These are phyloP conservation scores for Agrilus cyanescens DNA, from an alignment of 2,888 invertebrate species.

Conservation along the genomic window DNA sequence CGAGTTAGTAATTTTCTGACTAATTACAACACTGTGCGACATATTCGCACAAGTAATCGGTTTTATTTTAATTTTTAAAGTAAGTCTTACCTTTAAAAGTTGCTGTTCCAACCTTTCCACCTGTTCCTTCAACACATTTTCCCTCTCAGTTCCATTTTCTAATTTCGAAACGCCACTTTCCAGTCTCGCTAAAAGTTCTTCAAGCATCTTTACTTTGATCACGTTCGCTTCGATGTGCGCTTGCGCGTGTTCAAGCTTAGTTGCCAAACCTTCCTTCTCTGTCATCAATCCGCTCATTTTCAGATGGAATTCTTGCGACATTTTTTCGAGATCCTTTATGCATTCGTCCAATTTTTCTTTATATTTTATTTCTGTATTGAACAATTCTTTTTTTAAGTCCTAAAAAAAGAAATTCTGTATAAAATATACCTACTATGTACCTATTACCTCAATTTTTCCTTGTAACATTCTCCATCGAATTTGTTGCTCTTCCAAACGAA, in stretches of 20 bases:
- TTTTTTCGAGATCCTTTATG: conserved; percentile 31
- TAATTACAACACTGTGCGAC: too few relatives aligned
- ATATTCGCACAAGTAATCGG: not conserved
- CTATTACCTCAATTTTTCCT: conserved; percentile 15
- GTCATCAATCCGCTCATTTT: conserved; percentile 28
- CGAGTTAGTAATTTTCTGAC: too few relatives aligned
- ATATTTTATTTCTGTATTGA: conserved; percentile 8
- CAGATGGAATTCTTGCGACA: conserved; percentile 34
- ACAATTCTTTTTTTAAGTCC: conserved; percentile 18
- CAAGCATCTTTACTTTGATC: conserved; percentile 32
- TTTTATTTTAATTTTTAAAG: not conserved
- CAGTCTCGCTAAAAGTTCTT: conserved; percentile 33
- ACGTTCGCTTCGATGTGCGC: conserved; percentile 16
- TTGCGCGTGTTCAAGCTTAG: conserved; percentile 18
- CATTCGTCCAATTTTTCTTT: conserved; percentile 22
- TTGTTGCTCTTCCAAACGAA: conserved; percentile 10
- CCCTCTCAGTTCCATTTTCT: conserved; percentile 35
- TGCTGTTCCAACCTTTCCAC: conserved; percentile 30
- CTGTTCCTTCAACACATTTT: conserved; percentile 26
- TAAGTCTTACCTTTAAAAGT: conserved; percentile 17
- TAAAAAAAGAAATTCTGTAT: conserved; percentile 7
- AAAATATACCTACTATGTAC: conserved; percentile 15
- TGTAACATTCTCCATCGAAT: conserved; percentile 9
- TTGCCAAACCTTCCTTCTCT: conserved; percentile 17
- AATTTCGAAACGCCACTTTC: conserved; percentile 35